A percentile compares a stretch with the other conserved stretches of the same genome.
phyloP scores from a whole-genome alignment of 1,140 invertebrate species.

The Tribolium madens region DNA sequence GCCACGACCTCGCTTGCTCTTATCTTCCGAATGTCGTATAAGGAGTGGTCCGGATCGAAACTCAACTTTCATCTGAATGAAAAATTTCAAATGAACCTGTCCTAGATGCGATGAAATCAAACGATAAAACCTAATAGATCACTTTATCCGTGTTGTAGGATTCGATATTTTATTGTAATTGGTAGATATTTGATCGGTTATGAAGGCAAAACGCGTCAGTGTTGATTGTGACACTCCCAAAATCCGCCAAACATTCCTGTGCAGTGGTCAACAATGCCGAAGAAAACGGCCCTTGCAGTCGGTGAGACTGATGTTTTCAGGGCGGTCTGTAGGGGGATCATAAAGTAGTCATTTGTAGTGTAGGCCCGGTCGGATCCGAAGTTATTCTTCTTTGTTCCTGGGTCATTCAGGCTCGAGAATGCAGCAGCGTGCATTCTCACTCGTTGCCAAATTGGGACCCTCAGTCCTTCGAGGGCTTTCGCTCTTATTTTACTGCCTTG shows the following conservation, averaged over 20 bases:
- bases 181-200: too few species aligned
- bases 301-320: conserved; percentile 38
- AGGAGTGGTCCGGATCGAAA: conserved; percentile 2
- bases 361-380: conserved; percentile 35
- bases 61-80: not conserved
- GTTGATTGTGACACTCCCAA: not conserved
- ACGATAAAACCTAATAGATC: not conserved
- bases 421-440: conserved; percentile 32
- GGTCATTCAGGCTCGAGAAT: conserved; percentile 47
- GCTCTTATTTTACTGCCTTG: not conserved
- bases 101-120: not conserved
- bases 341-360: conserved; percentile 47
- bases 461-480: not conserved
- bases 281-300: not conserved
- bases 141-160: conserved; percentile 7
- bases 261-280: not conserved
- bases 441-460: conserved; percentile 13
- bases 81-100: conserved; percentile 5
- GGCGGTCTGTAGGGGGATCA: conserved; percentile 43
- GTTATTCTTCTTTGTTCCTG: conserved; percentile 41
- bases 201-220: too few species aligned
- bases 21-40: not conserved
- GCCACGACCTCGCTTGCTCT: not conserved
- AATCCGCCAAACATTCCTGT: too few species aligned
- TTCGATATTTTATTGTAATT: too few species aligned